Percentiles rank a stretch among this genome's conserved stretches.
Conservation (phyloP, 2,113 vertebrate genomes). For the Synchiropus splendidus region DNA sequence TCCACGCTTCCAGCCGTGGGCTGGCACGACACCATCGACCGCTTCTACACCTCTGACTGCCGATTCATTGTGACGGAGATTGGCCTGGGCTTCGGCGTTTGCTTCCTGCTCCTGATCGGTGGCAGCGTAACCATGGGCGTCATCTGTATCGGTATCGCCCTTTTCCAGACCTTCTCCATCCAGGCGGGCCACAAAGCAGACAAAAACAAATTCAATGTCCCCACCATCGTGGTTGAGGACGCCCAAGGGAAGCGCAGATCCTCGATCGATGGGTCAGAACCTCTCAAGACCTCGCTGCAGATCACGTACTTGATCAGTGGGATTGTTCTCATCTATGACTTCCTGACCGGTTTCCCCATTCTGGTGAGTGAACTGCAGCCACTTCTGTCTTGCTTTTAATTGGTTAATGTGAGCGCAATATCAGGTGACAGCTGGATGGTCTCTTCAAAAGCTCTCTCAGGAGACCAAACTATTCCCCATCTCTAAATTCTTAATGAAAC, state of each 20-base stretch:
- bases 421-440: too few relatives aligned
- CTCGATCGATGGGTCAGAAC: slow-evolving; percentile 85
- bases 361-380: slow-evolving; percentile 70
- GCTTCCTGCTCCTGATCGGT: slow-evolving; percentile 84
- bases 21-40: slow-evolving; percentile 83
- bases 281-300: slow-evolving; percentile 81
- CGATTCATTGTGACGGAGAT: slow-evolving; percentile 89
- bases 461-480: too few relatives aligned
- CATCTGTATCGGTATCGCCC: slow-evolving; percentile 81
- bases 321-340: slow-evolving; percentile 86
- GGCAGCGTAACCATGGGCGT: slow-evolving; percentile 81
- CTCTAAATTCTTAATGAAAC: too few relatives aligned
- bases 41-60: slow-evolving; percentile 85
- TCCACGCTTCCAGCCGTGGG: slow-evolving; percentile 86
- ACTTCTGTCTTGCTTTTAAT: not conserved
- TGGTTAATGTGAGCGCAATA: too few relatives aligned
- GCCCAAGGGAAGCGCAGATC: slow-evolving; percentile 87
- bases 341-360: slow-evolving; percentile 84
- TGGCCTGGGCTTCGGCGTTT: slow-evolving; percentile 86
- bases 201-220: slow-evolving; percentile 80
- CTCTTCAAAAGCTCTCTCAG: too few relatives aligned
- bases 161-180: slow-evolving; percentile 81
- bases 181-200: slow-evolving; percentile 66
- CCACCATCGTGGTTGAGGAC: slow-evolving; percentile 87
- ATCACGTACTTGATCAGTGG: slow-evolving; percentile 85